Base-by-base conservation (phyloP, 2,113 vertebrate genomes). In the Columba livia region DNA sequence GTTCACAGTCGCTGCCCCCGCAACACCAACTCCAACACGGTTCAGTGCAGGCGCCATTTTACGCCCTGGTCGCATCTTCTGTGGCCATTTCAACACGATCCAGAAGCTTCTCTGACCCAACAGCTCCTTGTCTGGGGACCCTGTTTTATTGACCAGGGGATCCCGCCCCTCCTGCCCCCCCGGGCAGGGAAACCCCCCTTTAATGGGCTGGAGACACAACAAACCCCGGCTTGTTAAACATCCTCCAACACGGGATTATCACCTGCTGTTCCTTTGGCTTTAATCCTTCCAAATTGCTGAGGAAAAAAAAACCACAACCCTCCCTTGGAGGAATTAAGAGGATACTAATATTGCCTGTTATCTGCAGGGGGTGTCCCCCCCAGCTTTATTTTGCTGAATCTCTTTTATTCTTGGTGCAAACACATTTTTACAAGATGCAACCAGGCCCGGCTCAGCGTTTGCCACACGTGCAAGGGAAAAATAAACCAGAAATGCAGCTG, bases 391-490 rank as follows among this genome's bases (percentile, higher is more conserved):
- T 50, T 8, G 14, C 85, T 11, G 15, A 24, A 66, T n/a, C 16
- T 36, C 25, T 74, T 36, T 61, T n/a, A 44, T 44, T 44, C 54
- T n/a, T 34, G 12, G 8, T 53, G 17, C 66, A 17, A 74, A 74
- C 47, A 32, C 64, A 9, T 10, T 67, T 65, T 54, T n/a, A 32
- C 48, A 12, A 0, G 7, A 19, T 2, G n/a, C 42, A 26, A 44
- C 28, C 71, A 3, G 1, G 42, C 50, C 9, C 10, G 1, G 65
- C 53, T 66, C 6, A 2, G 17, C 4, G 8, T 19, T 11, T 8
- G 32, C 67, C 15, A 12, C 65, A 24, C 18, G 4, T 36, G 42
- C 18, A 1, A 42, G 54, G 47, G 42, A 40, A 11, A 44, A 56
- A 73, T 0, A 36, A 79, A 15, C n/a, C 11, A 1, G 73, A 57